Evolutionary conservation across 2,888 invertebrate genomes (phyloP), one percentile per base, ranked within the genome.

Genomic region (Alcis repandata): DNA sequence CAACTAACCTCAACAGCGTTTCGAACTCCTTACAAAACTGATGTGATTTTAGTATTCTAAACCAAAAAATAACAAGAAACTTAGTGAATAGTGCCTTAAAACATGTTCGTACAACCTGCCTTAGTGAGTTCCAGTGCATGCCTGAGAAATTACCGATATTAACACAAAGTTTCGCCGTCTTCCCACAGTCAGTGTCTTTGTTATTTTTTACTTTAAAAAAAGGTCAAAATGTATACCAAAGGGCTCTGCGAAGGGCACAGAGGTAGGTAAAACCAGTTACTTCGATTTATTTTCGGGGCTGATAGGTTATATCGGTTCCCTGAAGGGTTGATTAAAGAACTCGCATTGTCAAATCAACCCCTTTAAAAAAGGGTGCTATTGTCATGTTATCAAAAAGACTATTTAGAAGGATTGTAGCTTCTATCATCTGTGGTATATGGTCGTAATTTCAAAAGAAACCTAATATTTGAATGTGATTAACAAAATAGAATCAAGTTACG

Each of bases 251-350:
- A 67, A 67, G 68, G 69, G 59, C 66, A 63, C 49, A 59, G 63
- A 69, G 73, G 73, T 73, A 69, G 53, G 68, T 27, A 36, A 58
- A 71, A 71, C 73, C 64, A 73, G 73, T 72, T 72, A 51, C 56
- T 67, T 69, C 68, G 69, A 69, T 73, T 61, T 67, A 69, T 73
- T 70, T 69, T 68, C 66, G 71, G 52, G 63, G 52, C 57, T 70
- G 66, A 72, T 72, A 51, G 68, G 63, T 53, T 56, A 66, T 60
- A 59, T 66, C 62, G 56, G 49, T 62, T 67, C 59, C 46, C 46
- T 59, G 54, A 67, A 64, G 72, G 71, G 72, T 63, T 69, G 65
- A 46, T 70, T 60, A 57, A 27, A 65, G 59, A 60, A 43, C n/a
- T 11, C 9, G 51, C 57, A 67, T 70, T 72, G 68, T 70, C 67